These are phyloP conservation scores for Alligator sinensis DNA, from an alignment of 2,113 vertebrate species.

Conservation along the genomic window DNA sequence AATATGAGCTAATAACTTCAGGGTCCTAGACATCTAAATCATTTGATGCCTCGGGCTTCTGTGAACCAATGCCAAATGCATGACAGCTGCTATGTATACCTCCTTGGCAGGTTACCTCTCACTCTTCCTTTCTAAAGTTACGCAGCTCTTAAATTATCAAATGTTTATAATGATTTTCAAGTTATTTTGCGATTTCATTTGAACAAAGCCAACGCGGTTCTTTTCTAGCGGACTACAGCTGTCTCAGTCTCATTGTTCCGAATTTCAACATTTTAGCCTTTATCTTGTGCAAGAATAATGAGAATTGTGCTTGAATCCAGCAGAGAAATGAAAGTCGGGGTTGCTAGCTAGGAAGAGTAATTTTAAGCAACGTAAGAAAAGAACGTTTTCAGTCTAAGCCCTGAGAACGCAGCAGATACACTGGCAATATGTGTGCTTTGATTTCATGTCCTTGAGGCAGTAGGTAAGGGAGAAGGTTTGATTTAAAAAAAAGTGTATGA, in stretches of 20 bases:
- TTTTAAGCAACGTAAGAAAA: neutral
- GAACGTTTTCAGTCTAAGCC: neutral
- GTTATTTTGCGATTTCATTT: too few relatives aligned
- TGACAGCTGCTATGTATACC: too few relatives aligned
- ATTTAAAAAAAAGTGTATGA: neutral
- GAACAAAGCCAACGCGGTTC: too few relatives aligned
- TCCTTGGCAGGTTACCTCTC: too few relatives aligned
- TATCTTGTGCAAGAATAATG: neutral
- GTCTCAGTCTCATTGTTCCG: too few relatives aligned
- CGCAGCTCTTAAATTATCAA: too few relatives aligned
- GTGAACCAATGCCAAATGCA: too few relatives aligned
- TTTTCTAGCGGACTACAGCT: too few relatives aligned
- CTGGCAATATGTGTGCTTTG: neutral
- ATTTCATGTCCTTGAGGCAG: neutral
- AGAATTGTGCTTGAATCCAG: neutral
- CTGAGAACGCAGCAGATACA: neutral
- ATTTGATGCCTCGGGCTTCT: too few relatives aligned
- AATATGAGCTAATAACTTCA: neutral
- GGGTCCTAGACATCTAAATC: neutral
- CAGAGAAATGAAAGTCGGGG: accelerated
- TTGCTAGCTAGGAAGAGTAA: neutral
- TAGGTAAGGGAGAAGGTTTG: neutral
- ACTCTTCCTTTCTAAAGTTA: too few relatives aligned
- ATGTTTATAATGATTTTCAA: too few relatives aligned
- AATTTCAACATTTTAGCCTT: neutral